Percentiles rank a stretch among this genome's conserved stretches.
Conservation (phyloP, 2,113 vertebrate genomes). For the Campylorhamphus procurvoides region DNA sequence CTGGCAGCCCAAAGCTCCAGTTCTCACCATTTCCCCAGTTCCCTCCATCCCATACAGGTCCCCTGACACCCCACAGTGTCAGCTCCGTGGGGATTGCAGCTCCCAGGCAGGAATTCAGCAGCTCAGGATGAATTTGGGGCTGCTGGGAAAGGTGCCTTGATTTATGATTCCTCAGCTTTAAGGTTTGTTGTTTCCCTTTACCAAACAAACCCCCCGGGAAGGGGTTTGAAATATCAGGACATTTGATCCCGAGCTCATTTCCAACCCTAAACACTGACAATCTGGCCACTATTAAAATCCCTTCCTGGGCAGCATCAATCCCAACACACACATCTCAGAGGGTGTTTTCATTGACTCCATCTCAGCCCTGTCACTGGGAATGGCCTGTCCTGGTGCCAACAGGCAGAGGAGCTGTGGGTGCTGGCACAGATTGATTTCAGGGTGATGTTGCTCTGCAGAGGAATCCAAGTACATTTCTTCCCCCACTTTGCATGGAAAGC, state of each 20-base stretch:
- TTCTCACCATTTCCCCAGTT: not conserved
- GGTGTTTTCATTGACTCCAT: constrained; percentile 43
- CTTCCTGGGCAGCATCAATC: constrained; percentile 47
- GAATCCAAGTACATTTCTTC: constrained; percentile 46
- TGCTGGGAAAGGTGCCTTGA: not conserved
- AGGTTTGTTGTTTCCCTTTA: not conserved
- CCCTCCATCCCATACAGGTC: not conserved
- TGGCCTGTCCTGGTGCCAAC: constrained; percentile 26
- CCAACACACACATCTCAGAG: not conserved
- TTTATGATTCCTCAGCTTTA: constrained; percentile 21
- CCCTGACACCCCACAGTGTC: rapidly evolving
- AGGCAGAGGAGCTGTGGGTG: constrained; percentile 6
- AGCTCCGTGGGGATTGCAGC: not conserved
- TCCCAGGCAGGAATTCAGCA: not conserved
- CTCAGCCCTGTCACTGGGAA: constrained; percentile 1
- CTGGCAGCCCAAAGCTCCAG: not conserved
- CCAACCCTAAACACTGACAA: not conserved
- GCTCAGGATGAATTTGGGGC: not conserved
- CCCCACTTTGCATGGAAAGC: constrained; percentile 39
- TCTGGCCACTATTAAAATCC: constrained; percentile 43
- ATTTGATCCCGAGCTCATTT: not conserved
- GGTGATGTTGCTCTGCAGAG: not conserved
- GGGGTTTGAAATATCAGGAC: constrained; percentile 12
- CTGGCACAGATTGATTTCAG: constrained; percentile 42
- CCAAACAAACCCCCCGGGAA: not conserved